Evolutionary conservation across 2,113 vertebrate genomes (phyloP).

Genomic region (Gallinago media): DNA sequence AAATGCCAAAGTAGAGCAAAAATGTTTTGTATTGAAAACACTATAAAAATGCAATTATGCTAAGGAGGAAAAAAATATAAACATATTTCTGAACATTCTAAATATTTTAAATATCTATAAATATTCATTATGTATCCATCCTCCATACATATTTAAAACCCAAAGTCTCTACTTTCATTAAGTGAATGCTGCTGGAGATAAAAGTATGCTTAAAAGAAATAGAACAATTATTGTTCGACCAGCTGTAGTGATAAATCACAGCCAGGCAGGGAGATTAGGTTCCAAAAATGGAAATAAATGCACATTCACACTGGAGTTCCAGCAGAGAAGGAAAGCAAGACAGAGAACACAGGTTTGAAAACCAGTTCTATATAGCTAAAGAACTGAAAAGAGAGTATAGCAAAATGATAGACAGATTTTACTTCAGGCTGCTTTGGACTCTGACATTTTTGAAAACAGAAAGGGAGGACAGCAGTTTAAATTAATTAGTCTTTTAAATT

Average conservation of each 20-base stretch:
- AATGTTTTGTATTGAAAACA: conserved; percentile 17
- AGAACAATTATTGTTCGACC: conserved; percentile 56
- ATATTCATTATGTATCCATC: conserved; percentile 60
- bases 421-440: neutral
- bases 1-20: conserved; percentile 14
- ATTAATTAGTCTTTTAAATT: conserved; percentile 43
- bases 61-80: conserved; percentile 21
- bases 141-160: conserved; percentile 45
- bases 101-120: conserved; percentile 69
- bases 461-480: neutral
- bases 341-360: neutral
- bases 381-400: neutral
- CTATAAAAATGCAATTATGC: conserved; percentile 41
- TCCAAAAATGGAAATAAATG: conserved; percentile 68
- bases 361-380: neutral
- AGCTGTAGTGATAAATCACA: conserved; percentile 71
- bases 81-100: conserved; percentile 46
- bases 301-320: neutral
- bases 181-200: conserved; percentile 58
- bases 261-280: conserved; percentile 38
- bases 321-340: neutral
- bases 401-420: conserved; percentile 1
- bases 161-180: conserved; percentile 57
- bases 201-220: conserved; percentile 69
- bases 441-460: neutral